Percentiles rank a stretch among this genome's conserved stretches.
These are phyloP conservation scores for Athene cunicularia DNA, from an alignment of 2,113 vertebrate genomes.

Conservation along the genomic window DNA sequence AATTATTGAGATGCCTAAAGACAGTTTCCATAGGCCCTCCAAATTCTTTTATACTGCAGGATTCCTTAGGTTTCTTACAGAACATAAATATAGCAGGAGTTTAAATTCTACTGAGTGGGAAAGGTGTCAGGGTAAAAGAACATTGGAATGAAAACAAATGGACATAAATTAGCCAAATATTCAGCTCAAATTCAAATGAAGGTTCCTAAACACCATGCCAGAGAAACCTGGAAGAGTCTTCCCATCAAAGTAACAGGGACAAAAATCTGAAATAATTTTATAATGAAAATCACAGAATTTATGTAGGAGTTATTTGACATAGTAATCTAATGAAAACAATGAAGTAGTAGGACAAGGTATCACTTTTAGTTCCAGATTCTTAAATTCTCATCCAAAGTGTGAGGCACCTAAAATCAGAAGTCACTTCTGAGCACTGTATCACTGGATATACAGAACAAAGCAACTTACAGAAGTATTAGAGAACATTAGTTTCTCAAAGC, in stretches of 20 bases:
- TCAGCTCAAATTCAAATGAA: not conserved
- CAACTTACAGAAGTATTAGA: not conserved
- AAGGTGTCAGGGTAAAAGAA: not conserved
- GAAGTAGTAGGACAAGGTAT: not conserved
- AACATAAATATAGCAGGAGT: not conserved
- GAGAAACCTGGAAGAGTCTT: not conserved
- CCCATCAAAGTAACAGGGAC: not conserved
- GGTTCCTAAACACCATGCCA: not conserved
- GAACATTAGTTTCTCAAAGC: not conserved
- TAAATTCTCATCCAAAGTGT: not conserved
- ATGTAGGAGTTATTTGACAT: not conserved
- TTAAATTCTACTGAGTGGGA: not conserved
- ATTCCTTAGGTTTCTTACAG: not conserved
- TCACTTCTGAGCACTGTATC: not conserved
- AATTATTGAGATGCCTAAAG: not conserved
- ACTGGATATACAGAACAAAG: not conserved
- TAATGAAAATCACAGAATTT: not conserved
- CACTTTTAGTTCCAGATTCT: not conserved
- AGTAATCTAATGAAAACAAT: not conserved
- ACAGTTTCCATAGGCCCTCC: not conserved
- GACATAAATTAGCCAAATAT: not conserved
- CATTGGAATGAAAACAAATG: not conserved
- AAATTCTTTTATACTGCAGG: not conserved
- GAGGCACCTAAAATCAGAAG: not conserved
- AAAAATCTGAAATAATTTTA: not conserved